Conservation (phyloP, 2,113 vertebrate genomes). For the Tenrec ecaudatus region DNA sequence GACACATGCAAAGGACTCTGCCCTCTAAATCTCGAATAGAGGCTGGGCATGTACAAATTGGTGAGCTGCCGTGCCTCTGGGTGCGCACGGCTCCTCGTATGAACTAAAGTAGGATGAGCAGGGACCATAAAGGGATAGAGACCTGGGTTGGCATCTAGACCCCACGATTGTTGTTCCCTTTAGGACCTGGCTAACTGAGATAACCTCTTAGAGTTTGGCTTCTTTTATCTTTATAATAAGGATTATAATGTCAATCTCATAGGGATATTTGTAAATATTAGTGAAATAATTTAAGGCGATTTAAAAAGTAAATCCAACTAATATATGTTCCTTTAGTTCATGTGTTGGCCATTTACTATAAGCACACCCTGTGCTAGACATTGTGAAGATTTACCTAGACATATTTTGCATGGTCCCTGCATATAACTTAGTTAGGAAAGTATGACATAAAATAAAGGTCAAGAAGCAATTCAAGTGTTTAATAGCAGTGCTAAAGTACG, state of each 20-base stretch:
- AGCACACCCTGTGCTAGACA: neutral
- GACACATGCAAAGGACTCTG: neutral
- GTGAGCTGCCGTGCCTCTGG: neutral
- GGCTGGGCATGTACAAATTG: neutral
- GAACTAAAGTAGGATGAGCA: neutral
- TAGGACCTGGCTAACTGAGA: neutral
- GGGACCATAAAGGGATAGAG: neutral
- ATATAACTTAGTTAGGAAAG: constrained; percentile 16
- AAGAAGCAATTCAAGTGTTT: neutral
- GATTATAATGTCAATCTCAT: neutral
- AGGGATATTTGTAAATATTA: neutral
- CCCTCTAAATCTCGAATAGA: neutral
- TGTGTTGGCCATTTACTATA: neutral
- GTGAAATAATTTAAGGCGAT: neutral
- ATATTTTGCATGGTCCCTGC: neutral
- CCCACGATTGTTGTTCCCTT: neutral
- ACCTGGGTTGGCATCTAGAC: neutral
- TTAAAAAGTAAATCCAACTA: constrained; percentile 19
- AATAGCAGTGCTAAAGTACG: neutral
- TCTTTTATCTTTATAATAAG: constrained; percentile 4
- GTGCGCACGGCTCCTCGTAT: neutral
- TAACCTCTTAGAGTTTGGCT: neutral
- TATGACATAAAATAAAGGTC: neutral
- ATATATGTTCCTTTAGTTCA: neutral
- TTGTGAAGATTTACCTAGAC: neutral